Percentiles rank a stretch among this genome's conserved stretches.
These are phyloP conservation scores for Drosophila melanica DNA, from an alignment of 1,140 invertebrate genomes.

Conservation along the genomic window DNA sequence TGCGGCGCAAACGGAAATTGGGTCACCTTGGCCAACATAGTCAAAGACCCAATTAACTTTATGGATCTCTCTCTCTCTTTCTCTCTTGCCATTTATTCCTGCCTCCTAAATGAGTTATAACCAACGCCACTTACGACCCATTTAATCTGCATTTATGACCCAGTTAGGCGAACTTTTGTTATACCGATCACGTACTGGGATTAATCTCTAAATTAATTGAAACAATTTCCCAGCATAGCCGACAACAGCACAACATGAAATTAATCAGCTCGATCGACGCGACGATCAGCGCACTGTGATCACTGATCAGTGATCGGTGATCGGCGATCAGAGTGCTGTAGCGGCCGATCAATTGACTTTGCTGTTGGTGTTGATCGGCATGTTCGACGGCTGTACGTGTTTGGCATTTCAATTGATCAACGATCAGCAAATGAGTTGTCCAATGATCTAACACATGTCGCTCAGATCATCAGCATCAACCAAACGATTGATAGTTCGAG, in stretches of 20 bases:
- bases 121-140: slow-evolving; percentile 36
- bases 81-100: not conserved
- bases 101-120: slow-evolving; percentile 57
- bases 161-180: slow-evolving; percentile 57
- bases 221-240: slow-evolving; percentile 74
- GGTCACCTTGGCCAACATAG: slow-evolving; percentile 49
- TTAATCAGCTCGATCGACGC: slow-evolving; percentile 61
- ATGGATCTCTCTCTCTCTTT: slow-evolving; percentile 1
- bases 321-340: slow-evolving; percentile 19
- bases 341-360: slow-evolving; percentile 37
- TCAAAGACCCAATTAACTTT: slow-evolving; percentile 38
- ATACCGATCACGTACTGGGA: slow-evolving; percentile 67
- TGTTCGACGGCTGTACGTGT: slow-evolving; percentile 73
- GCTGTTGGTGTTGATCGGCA: slow-evolving; percentile 72
- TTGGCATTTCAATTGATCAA: slow-evolving; percentile 61
- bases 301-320: slow-evolving; percentile 36
- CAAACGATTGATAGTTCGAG: not conserved
- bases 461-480: slow-evolving; percentile 57
- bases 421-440: slow-evolving; percentile 69
- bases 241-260: slow-evolving; percentile 67
- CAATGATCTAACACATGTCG: slow-evolving; percentile 73
- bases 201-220: slow-evolving; percentile 82
- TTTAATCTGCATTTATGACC: slow-evolving; percentile 67
- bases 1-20: slow-evolving; percentile 58
- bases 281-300: slow-evolving; percentile 42